Evolutionary conservation across 2,797 vertebrate species (phyloP), one percentile per base, ranked within the genome.

Genomic region (Malacoctenus gilli): DNA sequence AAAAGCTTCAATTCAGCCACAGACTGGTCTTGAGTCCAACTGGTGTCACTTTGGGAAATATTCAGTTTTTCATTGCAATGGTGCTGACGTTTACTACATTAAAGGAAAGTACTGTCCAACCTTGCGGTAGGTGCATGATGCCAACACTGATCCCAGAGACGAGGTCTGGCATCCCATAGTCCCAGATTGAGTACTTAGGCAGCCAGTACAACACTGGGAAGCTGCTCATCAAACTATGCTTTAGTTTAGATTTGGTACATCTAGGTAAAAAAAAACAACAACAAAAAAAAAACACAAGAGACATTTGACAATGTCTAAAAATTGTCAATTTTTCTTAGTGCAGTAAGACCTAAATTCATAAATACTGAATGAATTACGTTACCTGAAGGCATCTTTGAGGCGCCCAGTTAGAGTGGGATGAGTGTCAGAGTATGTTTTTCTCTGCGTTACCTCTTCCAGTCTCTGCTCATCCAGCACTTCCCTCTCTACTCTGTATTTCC

Each of bases 91-190:
- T 21, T 6, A 20, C 38, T 21, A 0, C 2, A 18, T 1, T 8
- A 22, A 31, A 2, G 23, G 32, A 6, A 12, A 15, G 9, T 48
- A 30, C 21, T 32, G 2, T n/a, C 87, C 85, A 85, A 98, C 97
- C 95, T 85, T 99, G 97, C 57, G 97, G 97, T 43, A 99, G 90
- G 74, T 99, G 95, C 93, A 99, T 96, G 77, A 99, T 97, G 48
- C 95, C 97, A 72, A 98, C 96, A 21, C 95, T 99, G 74, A 99
- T 92, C 46, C 97, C 97, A 0, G 96, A 94, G 30, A 93, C 42
- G 1, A 98, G 86, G 82, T 98, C 97, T 2, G 95, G 93, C 72
- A 95, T 89, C 9, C 97, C 92, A 82, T 95, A 97, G 44, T 98
- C 95, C 83, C 93, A 94, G 39, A 96, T 1, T 0, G 94, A 95